Evolutionary conservation across 2,888 invertebrate species (phyloP), one percentile per base, ranked within the genome.

Genomic region (Nymphalis c-album): DNA sequence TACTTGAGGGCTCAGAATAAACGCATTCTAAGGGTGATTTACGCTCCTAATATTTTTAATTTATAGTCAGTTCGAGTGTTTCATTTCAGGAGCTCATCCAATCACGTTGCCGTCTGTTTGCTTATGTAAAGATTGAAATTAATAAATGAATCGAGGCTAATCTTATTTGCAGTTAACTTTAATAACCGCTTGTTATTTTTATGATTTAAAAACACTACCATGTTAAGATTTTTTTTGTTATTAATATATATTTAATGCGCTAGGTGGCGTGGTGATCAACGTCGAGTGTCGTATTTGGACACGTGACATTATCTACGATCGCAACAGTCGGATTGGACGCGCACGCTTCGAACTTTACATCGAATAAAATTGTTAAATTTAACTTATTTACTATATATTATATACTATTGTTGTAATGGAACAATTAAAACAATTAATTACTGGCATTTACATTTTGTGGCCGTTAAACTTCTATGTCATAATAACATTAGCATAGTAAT

Each of bases 241-340:
- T 40, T 18, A 18, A 35, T 1, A 20, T 45, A 16, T 20, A 26
- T 55, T 64, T 16, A 46, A 55, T 63, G 35, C 45, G 66, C 1
- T 78, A 92, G 92, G 86, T 69, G 90, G 88, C 8, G 81, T 91
- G 1, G 76, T 92, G 26, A 91, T 92, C 76, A 92, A 87, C 79
- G 91, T 92, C 74, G 92, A 91, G 71, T 92, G 92, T 53, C 88
- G 92, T 17, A 84, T 91, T 66, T 92, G 92, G 91, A 84, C 90
- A 6, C 81, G 91, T 0, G 91, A 92, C 75, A 85, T 92, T 69
- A 78, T 78, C 72, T 91, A 91, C 76, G 87, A 89, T 69, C 85
- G 81, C 46, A 81, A 81, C 31, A 87, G 87, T 75, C 85, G 87
- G 17, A 76, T 81, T 31, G 92, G 92, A 0, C 85, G 91, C 40